Conservation (phyloP, 2,113 vertebrate species). For the Rhombomys opimus region DNA sequence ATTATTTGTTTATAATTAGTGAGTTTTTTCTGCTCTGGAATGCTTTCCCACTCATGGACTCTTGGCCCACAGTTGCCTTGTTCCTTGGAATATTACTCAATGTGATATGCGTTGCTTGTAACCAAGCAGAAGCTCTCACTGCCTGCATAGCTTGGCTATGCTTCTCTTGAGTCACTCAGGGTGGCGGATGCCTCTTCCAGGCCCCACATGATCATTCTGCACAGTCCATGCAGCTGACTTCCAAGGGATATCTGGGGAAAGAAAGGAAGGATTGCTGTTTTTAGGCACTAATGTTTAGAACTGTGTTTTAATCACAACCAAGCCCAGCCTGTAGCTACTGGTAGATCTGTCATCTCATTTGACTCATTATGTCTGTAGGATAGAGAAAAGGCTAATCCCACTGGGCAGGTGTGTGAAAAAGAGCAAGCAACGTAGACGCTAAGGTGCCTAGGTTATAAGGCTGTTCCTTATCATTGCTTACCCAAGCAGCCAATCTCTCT, state of each 20-base stretch:
- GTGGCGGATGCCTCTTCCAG: background rate
- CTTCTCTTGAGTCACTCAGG: background rate
- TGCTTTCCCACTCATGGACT: background rate
- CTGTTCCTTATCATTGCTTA: background rate
- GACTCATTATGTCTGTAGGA: constrained; percentile 39
- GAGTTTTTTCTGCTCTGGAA: constrained; percentile 46
- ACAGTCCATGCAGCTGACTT: background rate
- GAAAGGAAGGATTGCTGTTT: constrained; percentile 50
- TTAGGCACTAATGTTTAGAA: constrained; percentile 51
- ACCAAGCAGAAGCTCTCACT: background rate
- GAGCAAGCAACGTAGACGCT: background rate
- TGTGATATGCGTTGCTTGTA: background rate
- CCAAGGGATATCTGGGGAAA: constrained; percentile 9
- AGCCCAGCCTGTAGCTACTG: constrained; percentile 10
- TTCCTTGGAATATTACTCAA: background rate
- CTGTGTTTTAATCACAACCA: constrained; percentile 42
- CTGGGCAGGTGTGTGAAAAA: background rate
- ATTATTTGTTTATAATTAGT: constrained; percentile 39
- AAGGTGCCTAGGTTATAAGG: background rate
- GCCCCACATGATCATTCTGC: background rate
- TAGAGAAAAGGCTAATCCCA: constrained; percentile 25
- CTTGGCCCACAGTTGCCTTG: constrained; percentile 25
- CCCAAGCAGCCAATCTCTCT: background rate
- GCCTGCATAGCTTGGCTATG: background rate
- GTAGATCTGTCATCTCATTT: constrained; percentile 57